phyloP scores from a whole-genome alignment of 2,113 vertebrate genomes.

The Nannospalax galili region DNA sequence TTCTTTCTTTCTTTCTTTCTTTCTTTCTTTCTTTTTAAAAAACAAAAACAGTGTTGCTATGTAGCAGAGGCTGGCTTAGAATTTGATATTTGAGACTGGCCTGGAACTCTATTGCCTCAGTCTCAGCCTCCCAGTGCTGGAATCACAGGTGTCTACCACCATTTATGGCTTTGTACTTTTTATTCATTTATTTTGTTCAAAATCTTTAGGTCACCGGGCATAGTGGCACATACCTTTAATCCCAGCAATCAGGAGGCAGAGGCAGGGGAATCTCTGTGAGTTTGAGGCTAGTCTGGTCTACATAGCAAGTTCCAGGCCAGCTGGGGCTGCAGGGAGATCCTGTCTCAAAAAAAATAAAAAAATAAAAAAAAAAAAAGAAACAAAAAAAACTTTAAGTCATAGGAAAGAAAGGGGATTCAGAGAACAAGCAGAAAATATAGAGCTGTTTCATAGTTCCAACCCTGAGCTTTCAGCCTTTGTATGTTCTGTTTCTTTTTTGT shows the following conservation, averaged over 20 bases:
- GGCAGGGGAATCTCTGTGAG: too few species aligned
- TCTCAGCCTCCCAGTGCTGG: neutral
- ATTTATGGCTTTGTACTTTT: neutral
- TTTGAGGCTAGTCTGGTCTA: too few species aligned
- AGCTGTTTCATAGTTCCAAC: neutral
- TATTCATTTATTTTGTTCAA: constrained; percentile 51
- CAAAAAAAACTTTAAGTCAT: too few species aligned
- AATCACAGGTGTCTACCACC: neutral
- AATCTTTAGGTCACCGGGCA: too few species aligned
- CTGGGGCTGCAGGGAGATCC: too few species aligned
- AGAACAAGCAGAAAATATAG: neutral
- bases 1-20: too few species aligned
- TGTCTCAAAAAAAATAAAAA: too few species aligned
- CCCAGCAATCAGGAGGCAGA: too few species aligned
- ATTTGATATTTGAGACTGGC: neutral
- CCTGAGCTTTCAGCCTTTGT: neutral
- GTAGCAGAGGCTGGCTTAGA: neutral
- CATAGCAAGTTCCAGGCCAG: too few species aligned
- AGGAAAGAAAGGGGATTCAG: neutral
- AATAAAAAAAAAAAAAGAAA: too few species aligned
- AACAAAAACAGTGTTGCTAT: neutral
- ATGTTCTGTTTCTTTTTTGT: constrained; percentile 29
- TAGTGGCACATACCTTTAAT: too few species aligned
- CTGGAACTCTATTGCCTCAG: neutral
- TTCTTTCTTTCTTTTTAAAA: neutral